A percentile compares a stretch with the other conserved stretches of the same genome.
phyloP scores from a whole-genome alignment of 2,797 vertebrate species.

The Pipistrellus pipistrellus region DNA sequence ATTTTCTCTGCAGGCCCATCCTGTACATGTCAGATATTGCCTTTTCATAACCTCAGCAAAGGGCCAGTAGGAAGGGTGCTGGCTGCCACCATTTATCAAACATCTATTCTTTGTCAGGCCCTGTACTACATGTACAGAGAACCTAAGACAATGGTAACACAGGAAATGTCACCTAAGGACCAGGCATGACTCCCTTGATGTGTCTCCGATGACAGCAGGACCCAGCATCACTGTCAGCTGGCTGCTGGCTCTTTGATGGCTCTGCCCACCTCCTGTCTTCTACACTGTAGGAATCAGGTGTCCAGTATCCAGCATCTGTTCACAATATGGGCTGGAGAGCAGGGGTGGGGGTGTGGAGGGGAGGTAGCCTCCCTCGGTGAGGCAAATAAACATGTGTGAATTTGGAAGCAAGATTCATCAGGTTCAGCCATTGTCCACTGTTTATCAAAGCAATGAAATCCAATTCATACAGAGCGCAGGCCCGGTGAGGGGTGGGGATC shows the following conservation, averaged over 20 bases:
- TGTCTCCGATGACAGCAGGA: neutral
- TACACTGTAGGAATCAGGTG: neutral
- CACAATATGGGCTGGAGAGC: neutral
- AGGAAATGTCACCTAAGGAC: neutral
- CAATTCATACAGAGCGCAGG: neutral
- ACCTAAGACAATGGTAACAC: neutral
- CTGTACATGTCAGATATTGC: neutral
- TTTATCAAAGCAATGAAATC: neutral
- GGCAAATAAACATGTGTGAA: neutral
- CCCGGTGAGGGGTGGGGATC: rapidly evolving
- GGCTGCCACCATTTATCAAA: neutral
- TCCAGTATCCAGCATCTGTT: neutral
- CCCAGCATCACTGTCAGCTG: neutral
- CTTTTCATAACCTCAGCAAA: neutral
- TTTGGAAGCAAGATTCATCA: neutral
- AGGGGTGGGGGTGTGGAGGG: neutral
- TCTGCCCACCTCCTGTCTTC: neutral
- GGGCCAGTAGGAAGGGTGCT: neutral
- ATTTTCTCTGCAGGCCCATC: neutral
- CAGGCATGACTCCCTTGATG: neutral
- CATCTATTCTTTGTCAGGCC: neutral
- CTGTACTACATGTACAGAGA: neutral
- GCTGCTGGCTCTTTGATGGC: neutral
- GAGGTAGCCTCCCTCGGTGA: neutral
- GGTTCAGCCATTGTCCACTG: neutral